Conservation (phyloP, 1,140 invertebrate species). For the Goniozus legneri region DNA sequence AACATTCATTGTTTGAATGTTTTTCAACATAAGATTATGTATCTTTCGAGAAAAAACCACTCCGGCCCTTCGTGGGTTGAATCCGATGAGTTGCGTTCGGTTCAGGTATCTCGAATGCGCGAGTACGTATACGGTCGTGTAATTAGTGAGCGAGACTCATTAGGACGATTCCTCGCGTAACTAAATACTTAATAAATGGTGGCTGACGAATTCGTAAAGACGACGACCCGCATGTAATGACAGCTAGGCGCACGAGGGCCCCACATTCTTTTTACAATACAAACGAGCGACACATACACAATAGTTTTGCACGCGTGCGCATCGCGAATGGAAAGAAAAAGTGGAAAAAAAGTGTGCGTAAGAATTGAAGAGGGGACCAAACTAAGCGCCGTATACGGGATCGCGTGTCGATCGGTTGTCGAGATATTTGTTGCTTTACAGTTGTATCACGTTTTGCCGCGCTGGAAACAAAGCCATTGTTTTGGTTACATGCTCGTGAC, state of each 20-base stretch:
- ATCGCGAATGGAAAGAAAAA: constrained; percentile 5
- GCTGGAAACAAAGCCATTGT: constrained; percentile 49
- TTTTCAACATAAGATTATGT: too few relatives aligned
- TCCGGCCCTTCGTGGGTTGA: too few relatives aligned
- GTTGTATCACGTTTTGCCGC: constrained; percentile 44
- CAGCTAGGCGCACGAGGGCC: constrained; percentile 14
- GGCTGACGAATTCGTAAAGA: constrained; percentile 34
- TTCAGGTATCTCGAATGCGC: too few relatives aligned
- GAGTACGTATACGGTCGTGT: constrained; percentile 8
- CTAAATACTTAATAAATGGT: constrained; percentile 39
- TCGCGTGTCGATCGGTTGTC: constrained; percentile 49
- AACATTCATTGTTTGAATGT: too few relatives aligned
- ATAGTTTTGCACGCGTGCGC: constrained; percentile 2
- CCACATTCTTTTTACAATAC: constrained; percentile 9
- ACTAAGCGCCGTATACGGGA: constrained; percentile 29
- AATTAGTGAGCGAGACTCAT: constrained; percentile 40
- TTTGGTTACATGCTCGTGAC: constrained; percentile 33
- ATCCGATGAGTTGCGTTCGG: too few relatives aligned
- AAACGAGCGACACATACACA: constrained; percentile 9
- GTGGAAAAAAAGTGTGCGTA: constrained; percentile 7
- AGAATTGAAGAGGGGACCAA: constrained; percentile 17
- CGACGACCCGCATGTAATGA: constrained; percentile 30
- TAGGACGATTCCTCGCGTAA: constrained; percentile 37
- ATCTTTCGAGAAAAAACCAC: too few relatives aligned
- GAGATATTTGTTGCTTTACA: constrained; percentile 53